A percentile compares a stretch with the other conserved stretches of the same genome.
Conservation (phyloP, 2,797 vertebrate species). For the Chelidonichthys spinosus region DNA sequence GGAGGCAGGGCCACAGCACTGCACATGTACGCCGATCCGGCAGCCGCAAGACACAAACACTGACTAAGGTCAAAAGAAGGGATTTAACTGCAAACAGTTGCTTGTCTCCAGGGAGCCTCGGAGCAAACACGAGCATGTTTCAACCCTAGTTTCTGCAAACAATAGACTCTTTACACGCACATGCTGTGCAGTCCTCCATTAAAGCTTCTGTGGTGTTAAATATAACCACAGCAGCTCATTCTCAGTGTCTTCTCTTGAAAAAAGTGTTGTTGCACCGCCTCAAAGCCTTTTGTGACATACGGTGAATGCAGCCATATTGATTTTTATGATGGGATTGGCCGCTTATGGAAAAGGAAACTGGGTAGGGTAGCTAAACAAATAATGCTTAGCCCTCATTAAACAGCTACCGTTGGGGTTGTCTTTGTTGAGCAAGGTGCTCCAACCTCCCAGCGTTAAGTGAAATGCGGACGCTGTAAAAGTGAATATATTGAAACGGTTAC, state of each 20-base stretch:
- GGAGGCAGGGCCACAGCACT: constrained; percentile 58
- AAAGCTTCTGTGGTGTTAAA: neutral
- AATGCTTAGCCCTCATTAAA: constrained; percentile 21
- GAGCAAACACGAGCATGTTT: constrained; percentile 16
- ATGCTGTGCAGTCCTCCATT: neutral
- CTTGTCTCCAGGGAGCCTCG: constrained; percentile 18
- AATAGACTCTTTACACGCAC: constrained; percentile 7
- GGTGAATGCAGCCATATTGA: constrained; percentile 28
- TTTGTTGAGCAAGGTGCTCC: constrained; percentile 15
- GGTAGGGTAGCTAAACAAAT: constrained; percentile 6
- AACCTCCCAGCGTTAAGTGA: neutral
- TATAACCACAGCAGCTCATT: constrained; percentile 6
- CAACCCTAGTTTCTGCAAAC: constrained; percentile 10
- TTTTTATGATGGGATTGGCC: constrained; percentile 33
- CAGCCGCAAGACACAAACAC: constrained; percentile 56
- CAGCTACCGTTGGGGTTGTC: constrained; percentile 19
- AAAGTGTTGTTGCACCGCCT: constrained; percentile 11
- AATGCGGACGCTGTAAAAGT: neutral
- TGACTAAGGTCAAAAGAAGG: constrained; percentile 47
- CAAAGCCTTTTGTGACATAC: constrained; percentile 13
- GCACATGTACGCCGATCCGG: constrained; percentile 44
- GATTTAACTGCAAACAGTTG: constrained; percentile 38
- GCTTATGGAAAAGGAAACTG: constrained; percentile 7
- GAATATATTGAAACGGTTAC: neutral
- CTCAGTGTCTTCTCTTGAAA: constrained; percentile 9